phyloP scores from a whole-genome alignment of 2,113 vertebrate genomes.

The Kryptolebias marmoratus region DNA sequence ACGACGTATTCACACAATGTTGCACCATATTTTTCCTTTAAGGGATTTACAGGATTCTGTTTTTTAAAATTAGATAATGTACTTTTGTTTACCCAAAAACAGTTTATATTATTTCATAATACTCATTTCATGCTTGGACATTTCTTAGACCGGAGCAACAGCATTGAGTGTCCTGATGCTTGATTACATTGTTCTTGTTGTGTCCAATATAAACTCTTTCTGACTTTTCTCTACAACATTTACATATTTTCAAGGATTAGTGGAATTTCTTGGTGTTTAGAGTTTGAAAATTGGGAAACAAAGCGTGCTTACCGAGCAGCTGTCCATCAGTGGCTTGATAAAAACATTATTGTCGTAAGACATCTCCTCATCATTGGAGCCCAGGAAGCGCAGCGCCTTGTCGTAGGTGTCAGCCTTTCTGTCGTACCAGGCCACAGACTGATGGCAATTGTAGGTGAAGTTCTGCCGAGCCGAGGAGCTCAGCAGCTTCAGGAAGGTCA shows the following conservation, averaged over 20 bases:
- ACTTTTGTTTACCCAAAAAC: too few relatives aligned
- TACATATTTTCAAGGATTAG: constrained; percentile 33
- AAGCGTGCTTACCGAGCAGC: constrained; percentile 88
- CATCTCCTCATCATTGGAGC: constrained; percentile 97
- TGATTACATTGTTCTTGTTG: not conserved
- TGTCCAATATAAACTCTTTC: constrained; percentile 1
- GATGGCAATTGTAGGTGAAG: constrained; percentile 97
- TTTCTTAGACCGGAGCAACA: too few relatives aligned
- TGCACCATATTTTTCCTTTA: too few relatives aligned
- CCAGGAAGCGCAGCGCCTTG: constrained; percentile 94
- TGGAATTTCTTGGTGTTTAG: constrained; percentile 26
- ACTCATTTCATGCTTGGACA: too few relatives aligned
- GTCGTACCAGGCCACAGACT: constrained; percentile 95
- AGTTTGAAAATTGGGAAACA: constrained; percentile 15
- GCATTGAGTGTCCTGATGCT: not conserved
- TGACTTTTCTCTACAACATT: not conserved
- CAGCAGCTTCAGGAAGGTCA: constrained; percentile 97
- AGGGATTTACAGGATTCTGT: too few relatives aligned
- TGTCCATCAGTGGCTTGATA: constrained; percentile 90
- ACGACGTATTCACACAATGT: too few relatives aligned
- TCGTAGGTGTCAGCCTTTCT: constrained; percentile 86
- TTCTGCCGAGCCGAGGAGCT: constrained; percentile 95
- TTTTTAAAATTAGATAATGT: too few relatives aligned
- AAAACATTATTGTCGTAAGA: constrained; percentile 95
- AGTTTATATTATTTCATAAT: too few relatives aligned